Conservation (phyloP, 2,113 vertebrate genomes). For the Rhabdomys dilectus region DNA sequence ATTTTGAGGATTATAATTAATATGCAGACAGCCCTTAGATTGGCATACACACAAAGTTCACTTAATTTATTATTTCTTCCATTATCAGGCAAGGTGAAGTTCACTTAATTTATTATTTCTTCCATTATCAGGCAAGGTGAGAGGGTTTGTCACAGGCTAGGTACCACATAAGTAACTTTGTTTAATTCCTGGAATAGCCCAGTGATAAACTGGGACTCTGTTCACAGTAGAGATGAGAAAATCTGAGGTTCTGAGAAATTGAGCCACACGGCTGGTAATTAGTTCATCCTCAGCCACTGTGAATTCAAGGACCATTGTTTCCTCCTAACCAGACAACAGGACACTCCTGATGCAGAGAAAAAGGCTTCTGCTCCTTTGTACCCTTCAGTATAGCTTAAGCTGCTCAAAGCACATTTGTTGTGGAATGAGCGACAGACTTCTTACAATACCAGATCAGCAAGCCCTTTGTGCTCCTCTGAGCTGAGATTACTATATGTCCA, state of each 20-base stretch:
- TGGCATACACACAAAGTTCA: not conserved
- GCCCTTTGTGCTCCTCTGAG: not conserved
- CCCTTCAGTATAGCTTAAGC: not conserved
- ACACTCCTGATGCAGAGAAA: not conserved
- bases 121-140: slow-evolving; percentile 1
- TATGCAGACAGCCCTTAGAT: not conserved
- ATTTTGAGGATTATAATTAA: not conserved
- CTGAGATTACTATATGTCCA: too few relatives aligned
- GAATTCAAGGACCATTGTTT: not conserved
- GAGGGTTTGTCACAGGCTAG: not conserved
- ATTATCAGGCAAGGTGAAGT: too few relatives aligned
- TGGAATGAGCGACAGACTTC: not conserved
- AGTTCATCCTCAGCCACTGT: not conserved
- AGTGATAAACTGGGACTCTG: not conserved
- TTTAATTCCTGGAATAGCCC: not conserved
- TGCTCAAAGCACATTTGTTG: not conserved
- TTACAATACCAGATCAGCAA: not conserved
- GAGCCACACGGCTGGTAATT: not conserved
- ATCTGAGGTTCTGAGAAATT: not conserved
- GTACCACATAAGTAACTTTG: not conserved
- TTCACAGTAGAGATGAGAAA: not conserved
- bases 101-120: slow-evolving; percentile 23
- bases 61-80: too few relatives aligned
- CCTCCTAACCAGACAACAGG: not conserved
- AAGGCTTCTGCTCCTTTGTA: not conserved